Conservation (phyloP, 2,888 invertebrate species). For the Lithophane semibrunnea region DNA sequence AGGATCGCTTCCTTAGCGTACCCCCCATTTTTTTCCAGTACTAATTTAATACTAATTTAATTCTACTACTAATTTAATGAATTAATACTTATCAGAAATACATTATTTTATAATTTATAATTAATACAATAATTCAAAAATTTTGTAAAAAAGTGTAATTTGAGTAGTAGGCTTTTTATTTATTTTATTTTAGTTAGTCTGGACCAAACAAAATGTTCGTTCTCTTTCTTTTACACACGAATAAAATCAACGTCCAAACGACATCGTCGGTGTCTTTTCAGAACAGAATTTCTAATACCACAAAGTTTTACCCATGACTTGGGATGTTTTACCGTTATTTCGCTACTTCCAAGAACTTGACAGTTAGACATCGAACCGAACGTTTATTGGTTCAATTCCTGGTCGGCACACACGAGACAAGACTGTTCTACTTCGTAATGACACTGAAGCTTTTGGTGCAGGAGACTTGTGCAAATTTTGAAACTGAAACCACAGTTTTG, state of each 20-base stretch:
- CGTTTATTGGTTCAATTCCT: conserved; percentile 58
- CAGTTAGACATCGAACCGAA: conserved; percentile 21
- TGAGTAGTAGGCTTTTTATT: no score
- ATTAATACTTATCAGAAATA: no score
- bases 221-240: not conserved
- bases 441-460: not conserved
- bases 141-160: no score
- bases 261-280: fast-evolving
- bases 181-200: no score
- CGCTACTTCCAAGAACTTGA: conserved; percentile 5
- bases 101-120: no score
- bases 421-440: conserved; percentile 9
- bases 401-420: conserved; percentile 36
- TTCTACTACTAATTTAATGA: no score
- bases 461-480: conserved; percentile 19
- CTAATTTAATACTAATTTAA: no score
- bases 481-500: conserved; percentile 9
- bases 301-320: not conserved
- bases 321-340: conserved; percentile 16
- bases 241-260: not conserved
- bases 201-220: no score
- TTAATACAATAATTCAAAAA: no score
- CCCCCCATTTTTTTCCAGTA: no score
- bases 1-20: no score
- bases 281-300: conserved; percentile 3